phyloP scores from a whole-genome alignment of 2,797 vertebrate species.

The Mionectes olivaceus region DNA sequence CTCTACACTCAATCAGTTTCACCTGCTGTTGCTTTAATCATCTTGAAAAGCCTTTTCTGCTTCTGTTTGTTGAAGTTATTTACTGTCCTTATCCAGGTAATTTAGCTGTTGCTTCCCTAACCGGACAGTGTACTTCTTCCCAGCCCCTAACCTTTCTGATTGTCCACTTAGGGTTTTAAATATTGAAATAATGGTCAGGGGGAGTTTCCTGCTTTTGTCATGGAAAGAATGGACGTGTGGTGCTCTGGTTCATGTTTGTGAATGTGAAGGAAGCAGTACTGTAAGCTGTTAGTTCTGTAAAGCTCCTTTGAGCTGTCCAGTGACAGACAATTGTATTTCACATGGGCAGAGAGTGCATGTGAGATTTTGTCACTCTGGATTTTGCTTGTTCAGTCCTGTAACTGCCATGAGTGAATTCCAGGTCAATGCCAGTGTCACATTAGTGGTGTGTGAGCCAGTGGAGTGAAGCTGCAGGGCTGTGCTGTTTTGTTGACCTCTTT shows the following conservation, averaged over 20 bases:
- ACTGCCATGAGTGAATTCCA: not conserved
- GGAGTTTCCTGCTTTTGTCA: conserved; percentile 23
- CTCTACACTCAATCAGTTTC: not conserved
- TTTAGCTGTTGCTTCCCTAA: not conserved
- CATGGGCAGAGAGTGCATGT: not conserved
- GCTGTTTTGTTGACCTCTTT: not conserved
- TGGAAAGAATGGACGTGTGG: not conserved
- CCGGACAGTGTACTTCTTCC: not conserved
- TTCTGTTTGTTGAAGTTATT: not conserved
- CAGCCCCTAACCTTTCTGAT: not conserved
- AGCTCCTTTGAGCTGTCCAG: not conserved
- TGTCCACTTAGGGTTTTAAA: not conserved
- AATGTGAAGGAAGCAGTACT: not conserved
- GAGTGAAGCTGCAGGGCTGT: not conserved
- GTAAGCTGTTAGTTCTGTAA: not conserved
- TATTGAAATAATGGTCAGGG: not conserved
- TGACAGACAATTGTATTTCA: not conserved
- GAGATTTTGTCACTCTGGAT: not conserved
- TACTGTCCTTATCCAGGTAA: not conserved
- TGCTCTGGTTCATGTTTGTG: not conserved
- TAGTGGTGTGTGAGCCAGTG: not conserved
- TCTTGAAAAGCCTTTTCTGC: not conserved
- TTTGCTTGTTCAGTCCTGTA: not conserved
- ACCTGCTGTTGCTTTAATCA: not conserved
- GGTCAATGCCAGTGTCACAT: not conserved